These are phyloP conservation scores for Colinus virginianus DNA, from an alignment of 2,113 vertebrate genomes.

Conservation along the genomic window DNA sequence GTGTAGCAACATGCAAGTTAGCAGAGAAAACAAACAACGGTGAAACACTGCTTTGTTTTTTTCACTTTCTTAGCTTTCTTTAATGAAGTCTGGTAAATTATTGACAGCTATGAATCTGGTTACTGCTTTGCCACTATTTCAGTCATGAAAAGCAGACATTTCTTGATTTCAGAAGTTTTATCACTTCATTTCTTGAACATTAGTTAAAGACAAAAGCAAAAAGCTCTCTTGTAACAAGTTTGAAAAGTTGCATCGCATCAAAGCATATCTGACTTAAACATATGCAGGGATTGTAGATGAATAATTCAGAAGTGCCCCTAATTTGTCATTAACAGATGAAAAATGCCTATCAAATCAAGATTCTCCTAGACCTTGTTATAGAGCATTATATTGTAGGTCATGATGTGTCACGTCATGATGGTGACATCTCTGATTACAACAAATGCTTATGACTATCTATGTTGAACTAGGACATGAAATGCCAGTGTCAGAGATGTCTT, in stretches of 20 bases:
- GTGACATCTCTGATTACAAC: background rate
- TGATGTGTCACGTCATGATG: background rate
- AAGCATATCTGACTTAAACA: background rate
- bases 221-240: background rate
- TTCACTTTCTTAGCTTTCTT: background rate
- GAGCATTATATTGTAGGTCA: constrained; percentile 6
- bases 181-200: background rate
- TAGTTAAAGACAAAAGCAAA: constrained; percentile 24
- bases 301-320: constrained; percentile 52
- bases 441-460: background rate
- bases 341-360: constrained; percentile 43
- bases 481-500: background rate
- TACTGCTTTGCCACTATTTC: background rate
- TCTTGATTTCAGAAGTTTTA: background rate
- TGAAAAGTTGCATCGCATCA: background rate
- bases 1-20: constrained; percentile 41
- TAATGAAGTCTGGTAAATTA: background rate
- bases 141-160: background rate
- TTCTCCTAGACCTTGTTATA: background rate
- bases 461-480: constrained; percentile 1
- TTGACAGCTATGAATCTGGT: background rate
- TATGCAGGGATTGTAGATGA: constrained; percentile 24
- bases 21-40: constrained; percentile 14
- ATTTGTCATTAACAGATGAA: constrained; percentile 58
- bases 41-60: background rate